Percentiles rank a stretch among this genome's conserved stretches.
These are phyloP conservation scores for Brachyhypopomus occidentalis DNA, from an alignment of 2,113 vertebrate genomes.

Conservation along the genomic window DNA sequence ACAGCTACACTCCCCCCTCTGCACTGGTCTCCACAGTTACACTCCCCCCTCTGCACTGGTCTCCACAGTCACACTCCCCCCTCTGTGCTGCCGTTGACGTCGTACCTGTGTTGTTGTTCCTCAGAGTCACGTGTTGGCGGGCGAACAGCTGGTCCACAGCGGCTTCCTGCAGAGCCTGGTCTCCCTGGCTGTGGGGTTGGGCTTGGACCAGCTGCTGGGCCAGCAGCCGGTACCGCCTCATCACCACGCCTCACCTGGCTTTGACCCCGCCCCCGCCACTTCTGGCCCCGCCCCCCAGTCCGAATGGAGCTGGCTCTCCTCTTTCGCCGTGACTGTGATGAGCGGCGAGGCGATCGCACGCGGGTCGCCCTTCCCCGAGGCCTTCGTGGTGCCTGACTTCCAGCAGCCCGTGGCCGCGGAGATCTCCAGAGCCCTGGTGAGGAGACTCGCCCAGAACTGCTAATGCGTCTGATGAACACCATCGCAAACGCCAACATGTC, in stretches of 20 bases:
- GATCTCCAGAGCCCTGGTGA: constrained; percentile 69
- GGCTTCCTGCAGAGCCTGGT: constrained; percentile 78
- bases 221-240: constrained; percentile 69
- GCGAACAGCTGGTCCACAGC: constrained; percentile 80
- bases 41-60: too few species aligned
- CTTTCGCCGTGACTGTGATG: constrained; percentile 74
- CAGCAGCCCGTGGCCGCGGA: constrained; percentile 57
- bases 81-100: background rate
- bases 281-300: constrained; percentile 52
- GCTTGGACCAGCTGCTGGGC: constrained; percentile 75
- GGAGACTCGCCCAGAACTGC: background rate
- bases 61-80: too few species aligned
- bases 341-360: constrained; percentile 78
- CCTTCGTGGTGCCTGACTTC: constrained; percentile 70
- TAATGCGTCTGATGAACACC: background rate
- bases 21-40: too few species aligned
- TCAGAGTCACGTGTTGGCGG: constrained; percentile 74
- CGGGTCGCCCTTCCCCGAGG: constrained; percentile 74
- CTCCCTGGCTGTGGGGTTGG: constrained; percentile 73
- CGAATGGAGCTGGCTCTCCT: constrained; percentile 78
- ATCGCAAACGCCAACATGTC: too few species aligned
- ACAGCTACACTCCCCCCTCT: too few species aligned
- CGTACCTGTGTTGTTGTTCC: background rate
- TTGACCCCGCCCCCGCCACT: constrained; percentile 33
- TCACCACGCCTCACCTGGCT: constrained; percentile 54